Evolutionary conservation across 2,888 invertebrate species (phyloP), one percentile per base, ranked within the genome.

Genomic region (Automeris io): DNA sequence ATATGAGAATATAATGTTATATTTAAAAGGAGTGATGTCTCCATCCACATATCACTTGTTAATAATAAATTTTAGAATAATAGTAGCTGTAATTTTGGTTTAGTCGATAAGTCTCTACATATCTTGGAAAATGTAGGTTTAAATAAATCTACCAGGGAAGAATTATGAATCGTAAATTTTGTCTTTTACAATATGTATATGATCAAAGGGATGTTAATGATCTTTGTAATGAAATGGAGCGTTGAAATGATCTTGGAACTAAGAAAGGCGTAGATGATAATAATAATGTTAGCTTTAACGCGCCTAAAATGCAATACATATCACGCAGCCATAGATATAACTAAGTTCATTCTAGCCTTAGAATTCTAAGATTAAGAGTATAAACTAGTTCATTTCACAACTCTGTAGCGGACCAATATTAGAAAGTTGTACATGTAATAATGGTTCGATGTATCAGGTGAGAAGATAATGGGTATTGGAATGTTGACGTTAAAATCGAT

Each of bases 381-480:
- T 80, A 80, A 80, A 80, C 69, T 83, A 83, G 82, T 61, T 74
- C 79, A 78, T 72, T 81, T 82, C 82, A 78, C 77, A 78, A 85
- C 76, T 80, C 70, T 70, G 82, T 85, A 85, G 86, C 70, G 86
- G 86, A 86, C 86, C 86, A 86, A 86, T 85, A 85, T 86, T 85
- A 86, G 85, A 86, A 86, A 86, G 83, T 85, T 85, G 85, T 82
- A 76, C 83, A 66, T 78, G 76, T 78, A 68, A 63, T 64, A 68
- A 62, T 59, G 76, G 75, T 72, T 76, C 65, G 54, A 54, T 47
- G 48, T 47, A 39, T 46, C 45, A 43, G 45, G 43, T 42, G 37
- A 12, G 19, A 43, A 52, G 43, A 41, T 39, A 46, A 37, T 40
- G 35, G 33, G 40, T 37, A 29, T 37, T 35, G 37, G 12, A n/a